Conservation (phyloP, 2,888 invertebrate genomes). For the Globia sparganii region DNA sequence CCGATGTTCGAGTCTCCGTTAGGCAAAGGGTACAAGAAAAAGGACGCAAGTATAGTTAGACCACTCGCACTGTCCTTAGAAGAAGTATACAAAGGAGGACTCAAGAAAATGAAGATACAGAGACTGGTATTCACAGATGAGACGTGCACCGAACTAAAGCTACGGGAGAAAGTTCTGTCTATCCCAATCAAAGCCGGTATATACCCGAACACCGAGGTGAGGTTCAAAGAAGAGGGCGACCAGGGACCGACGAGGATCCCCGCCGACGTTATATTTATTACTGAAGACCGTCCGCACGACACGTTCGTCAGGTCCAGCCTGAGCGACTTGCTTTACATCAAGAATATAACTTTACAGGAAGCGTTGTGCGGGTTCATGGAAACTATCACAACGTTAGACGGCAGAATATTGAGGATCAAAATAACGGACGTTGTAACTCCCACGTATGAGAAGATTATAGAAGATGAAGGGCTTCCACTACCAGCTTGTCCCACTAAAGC, state of each 20-base stretch:
- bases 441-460: slow-evolving; percentile 92
- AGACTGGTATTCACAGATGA: slow-evolving; percentile 92
- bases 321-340: slow-evolving; percentile 92
- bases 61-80: slow-evolving; percentile 89
- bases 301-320: slow-evolving; percentile 91
- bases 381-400: slow-evolving; percentile 93
- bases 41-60: slow-evolving; percentile 87
- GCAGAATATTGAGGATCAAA: slow-evolving; percentile 92
- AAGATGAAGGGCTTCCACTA: slow-evolving; percentile 94
- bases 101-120: slow-evolving; percentile 96
- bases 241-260: slow-evolving; percentile 93
- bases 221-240: slow-evolving; percentile 95
- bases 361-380: slow-evolving; percentile 93
- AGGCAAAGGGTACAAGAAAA: slow-evolving; percentile 92
- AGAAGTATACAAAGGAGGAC: slow-evolving; percentile 92
- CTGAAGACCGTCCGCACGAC: slow-evolving; percentile 93
- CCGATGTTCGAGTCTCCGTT: slow-evolving; percentile 91
- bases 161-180: slow-evolving; percentile 93
- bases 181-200: slow-evolving; percentile 94
- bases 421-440: slow-evolving; percentile 93
- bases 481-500: slow-evolving; percentile 90
- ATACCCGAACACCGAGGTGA: slow-evolving; percentile 92
- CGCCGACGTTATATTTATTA: slow-evolving; percentile 94
- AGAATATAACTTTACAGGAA: slow-evolving; percentile 92
- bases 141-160: slow-evolving; percentile 91